Conservation (phyloP, 2,888 invertebrate genomes). For the Cephus rjabovi region DNA sequence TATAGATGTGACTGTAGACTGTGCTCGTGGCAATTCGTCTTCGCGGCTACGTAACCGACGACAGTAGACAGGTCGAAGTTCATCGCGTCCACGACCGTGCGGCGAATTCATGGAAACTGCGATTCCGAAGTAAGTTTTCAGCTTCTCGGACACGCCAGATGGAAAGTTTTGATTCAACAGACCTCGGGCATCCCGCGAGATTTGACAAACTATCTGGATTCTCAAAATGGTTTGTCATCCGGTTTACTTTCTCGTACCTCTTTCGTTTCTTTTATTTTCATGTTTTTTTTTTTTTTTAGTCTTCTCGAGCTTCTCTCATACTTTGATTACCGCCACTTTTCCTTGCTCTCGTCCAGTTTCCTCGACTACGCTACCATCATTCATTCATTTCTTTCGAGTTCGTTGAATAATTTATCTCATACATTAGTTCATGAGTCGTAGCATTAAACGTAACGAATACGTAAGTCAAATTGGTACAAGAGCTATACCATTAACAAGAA, state of each 20-base stretch:
- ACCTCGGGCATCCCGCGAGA: conserved; percentile 27
- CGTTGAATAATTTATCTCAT: not conserved
- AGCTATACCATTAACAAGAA: no score
- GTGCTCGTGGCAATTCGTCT: not conserved
- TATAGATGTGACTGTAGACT: not conserved
- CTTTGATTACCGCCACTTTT: not conserved
- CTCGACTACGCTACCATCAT: not conserved
- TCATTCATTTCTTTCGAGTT: not conserved
- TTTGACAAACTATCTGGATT: conserved; percentile 33
- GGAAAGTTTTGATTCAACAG: conserved; percentile 45
- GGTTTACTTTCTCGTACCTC: not conserved
- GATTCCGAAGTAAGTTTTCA: conserved; percentile 28
- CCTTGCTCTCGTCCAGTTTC: not conserved
- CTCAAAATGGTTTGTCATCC: conserved; percentile 28
- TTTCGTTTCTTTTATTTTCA: not conserved
- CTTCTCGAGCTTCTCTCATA: not conserved
- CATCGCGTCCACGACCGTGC: not conserved
- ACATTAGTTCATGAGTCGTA: no score
- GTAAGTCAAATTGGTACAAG: no score
- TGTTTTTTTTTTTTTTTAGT: no score
- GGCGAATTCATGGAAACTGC: conserved; percentile 3
- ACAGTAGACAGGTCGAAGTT: conserved; percentile 1
- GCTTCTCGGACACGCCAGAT: conserved; percentile 31
- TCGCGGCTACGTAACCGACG: not conserved
- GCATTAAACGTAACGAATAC: no score